Base-by-base conservation (phyloP, 2,113 vertebrate genomes). In the Paraplagusia blochii region DNA sequence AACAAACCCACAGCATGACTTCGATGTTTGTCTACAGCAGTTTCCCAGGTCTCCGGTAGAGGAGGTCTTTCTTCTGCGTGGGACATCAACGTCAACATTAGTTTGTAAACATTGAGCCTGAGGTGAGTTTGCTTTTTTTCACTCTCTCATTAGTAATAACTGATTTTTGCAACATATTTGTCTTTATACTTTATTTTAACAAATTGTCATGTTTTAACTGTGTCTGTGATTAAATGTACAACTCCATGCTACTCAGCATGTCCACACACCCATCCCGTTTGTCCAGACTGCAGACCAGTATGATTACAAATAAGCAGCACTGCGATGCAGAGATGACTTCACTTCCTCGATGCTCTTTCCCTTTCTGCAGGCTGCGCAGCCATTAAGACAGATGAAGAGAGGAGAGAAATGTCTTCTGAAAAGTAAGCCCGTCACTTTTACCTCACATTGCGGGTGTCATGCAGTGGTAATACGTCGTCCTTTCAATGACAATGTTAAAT, bases 311-410 rank as follows among this genome's bases (percentile, higher is more conserved):
- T 36, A 18, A 34, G 44, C 19, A 46, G 58, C 9, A 63, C 34
- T 77, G 47, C n/a, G 22, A 12, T 62, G 44, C 18, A 70, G 19
- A 19, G n/a, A 35, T 60, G 48, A 77, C 29, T 54, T 38, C 64
- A 57, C 35, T 64, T 67, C 46, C 57, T 54, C 15, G 4, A 19
- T 55, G 62, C 33, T 45, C 40, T 57, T 44, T 40, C 17, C 34
- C 40, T 15, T 44, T 52, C 46, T 61, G 22, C 57, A 79, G 72
- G 59, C 43, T 40, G 39, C 34, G 43, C 9, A 36, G 42, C 18
- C 38, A 50, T 52, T 55, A 17, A 36, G 62, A 63, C 80, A 77
- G 18, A 84, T 81, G 74, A 83, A 48, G 72, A 74, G 69, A 83
- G 53, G 69, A 53, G 76, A 80, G 22, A 45, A 35, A 4, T 59